phyloP scores from a whole-genome alignment of 2,113 vertebrate genomes.

The Phylloscopus trochilus region DNA sequence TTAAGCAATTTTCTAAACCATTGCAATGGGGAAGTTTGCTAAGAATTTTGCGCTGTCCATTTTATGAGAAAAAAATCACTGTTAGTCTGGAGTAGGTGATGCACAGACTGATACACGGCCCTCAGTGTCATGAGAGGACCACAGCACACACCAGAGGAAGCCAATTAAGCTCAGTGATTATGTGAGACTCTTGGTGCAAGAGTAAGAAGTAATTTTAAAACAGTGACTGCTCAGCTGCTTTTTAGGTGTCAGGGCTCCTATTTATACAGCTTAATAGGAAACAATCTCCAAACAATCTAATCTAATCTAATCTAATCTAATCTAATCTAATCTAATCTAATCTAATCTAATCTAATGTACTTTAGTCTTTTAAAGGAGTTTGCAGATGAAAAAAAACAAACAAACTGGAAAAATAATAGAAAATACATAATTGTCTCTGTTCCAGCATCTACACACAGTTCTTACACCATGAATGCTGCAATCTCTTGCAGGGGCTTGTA shows the following conservation, averaged over 20 bases:
- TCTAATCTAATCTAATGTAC: not conserved
- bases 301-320: not conserved
- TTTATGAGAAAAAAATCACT: not conserved
- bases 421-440: not conserved
- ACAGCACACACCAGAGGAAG: not conserved
- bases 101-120: not conserved
- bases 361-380: not conserved
- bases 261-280: not conserved
- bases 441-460: not conserved
- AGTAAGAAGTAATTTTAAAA: not conserved
- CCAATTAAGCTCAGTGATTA: not conserved
- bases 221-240: not conserved
- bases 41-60: not conserved
- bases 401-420: not conserved
- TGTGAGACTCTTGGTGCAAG: not conserved
- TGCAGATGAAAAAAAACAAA: not conserved
- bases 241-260: not conserved
- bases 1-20: not conserved
- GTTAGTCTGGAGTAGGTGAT: not conserved
- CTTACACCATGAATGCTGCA: not conserved
- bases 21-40: not conserved
- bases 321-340: not conserved
- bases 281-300: not conserved
- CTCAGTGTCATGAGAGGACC: not conserved
- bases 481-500: not conserved